These are phyloP conservation scores for Andrena dorsata DNA, from an alignment of 2,888 invertebrate genomes.

Conservation along the genomic window DNA sequence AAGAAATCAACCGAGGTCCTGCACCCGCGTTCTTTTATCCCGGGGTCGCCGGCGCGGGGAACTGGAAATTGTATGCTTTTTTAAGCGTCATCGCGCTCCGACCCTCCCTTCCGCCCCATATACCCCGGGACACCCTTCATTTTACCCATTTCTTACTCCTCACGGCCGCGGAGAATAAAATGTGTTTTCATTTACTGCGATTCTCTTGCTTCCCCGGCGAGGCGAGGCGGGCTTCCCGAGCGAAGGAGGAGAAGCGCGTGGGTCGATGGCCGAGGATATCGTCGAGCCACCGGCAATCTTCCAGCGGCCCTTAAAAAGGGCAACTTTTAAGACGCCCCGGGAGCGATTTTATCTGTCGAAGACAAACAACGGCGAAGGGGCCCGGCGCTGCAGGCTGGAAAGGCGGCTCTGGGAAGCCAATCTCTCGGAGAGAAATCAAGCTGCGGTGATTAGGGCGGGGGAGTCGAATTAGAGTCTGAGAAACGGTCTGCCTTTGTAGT, in stretches of 20 bases:
- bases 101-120: conserved; percentile 20
- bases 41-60: conserved; percentile 44
- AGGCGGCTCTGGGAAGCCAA: background rate
- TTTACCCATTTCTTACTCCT: conserved; percentile 25
- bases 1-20: conserved; percentile 53
- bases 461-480: background rate
- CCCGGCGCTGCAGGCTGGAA: background rate
- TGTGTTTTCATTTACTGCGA: conserved; percentile 41
- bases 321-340: conserved; percentile 4
- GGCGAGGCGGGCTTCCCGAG: background rate
- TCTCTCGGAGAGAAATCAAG: conserved; percentile 25
- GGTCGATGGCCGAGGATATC: conserved; percentile 11
- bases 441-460: conserved; percentile 11
- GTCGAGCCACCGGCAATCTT: conserved; percentile 15
- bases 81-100: conserved; percentile 55
- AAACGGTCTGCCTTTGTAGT: background rate
- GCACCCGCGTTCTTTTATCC: background rate
- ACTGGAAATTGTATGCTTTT: conserved; percentile 77
- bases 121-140: conserved; percentile 44
- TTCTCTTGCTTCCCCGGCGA: conserved; percentile 11
- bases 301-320: conserved; percentile 3
- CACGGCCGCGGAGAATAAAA: conserved; percentile 22
- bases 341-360: conserved; percentile 32
- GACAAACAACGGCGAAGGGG: conserved; percentile 21
- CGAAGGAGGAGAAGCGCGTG: conserved; percentile 1